A percentile compares a stretch with the other conserved stretches of the same genome.
Conservation (phyloP, 2,888 invertebrate species). For the Brenthis ino region DNA sequence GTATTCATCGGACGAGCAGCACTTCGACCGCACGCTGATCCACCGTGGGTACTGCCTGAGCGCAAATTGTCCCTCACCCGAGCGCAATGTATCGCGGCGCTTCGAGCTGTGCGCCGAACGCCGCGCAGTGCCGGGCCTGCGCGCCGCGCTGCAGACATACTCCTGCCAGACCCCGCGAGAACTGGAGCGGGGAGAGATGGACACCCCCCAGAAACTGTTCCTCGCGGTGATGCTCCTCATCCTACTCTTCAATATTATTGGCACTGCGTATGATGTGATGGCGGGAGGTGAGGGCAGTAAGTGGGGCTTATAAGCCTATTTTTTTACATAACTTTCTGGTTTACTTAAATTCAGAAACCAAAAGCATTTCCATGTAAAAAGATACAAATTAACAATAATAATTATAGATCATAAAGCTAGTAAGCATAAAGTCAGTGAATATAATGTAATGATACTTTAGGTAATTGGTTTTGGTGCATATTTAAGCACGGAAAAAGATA, state of each 20-base stretch:
- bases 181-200: conserved; percentile 43
- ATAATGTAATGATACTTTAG: no score
- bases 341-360: not conserved
- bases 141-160: conserved; percentile 45
- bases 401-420: not conserved
- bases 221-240: conserved; percentile 43
- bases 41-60: conserved; percentile 69
- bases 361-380: not conserved
- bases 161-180: conserved; percentile 55
- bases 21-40: conserved; percentile 61
- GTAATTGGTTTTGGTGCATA: no score
- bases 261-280: conserved; percentile 54
- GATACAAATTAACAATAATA: no score
- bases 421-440: no score
- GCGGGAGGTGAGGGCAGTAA: conserved; percentile 44
- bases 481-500: not conserved
- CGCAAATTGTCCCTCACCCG: conserved; percentile 51
- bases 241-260: conserved; percentile 46
- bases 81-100: conserved; percentile 43
- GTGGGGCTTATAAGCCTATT: not conserved
- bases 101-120: conserved; percentile 57
- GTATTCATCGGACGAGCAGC: conserved; percentile 51
- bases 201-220: conserved; percentile 46
- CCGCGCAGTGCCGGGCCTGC: conserved; percentile 49
- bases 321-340: not conserved